Conservation (phyloP, 1,140 invertebrate genomes). For the Mylabris phalerata region DNA sequence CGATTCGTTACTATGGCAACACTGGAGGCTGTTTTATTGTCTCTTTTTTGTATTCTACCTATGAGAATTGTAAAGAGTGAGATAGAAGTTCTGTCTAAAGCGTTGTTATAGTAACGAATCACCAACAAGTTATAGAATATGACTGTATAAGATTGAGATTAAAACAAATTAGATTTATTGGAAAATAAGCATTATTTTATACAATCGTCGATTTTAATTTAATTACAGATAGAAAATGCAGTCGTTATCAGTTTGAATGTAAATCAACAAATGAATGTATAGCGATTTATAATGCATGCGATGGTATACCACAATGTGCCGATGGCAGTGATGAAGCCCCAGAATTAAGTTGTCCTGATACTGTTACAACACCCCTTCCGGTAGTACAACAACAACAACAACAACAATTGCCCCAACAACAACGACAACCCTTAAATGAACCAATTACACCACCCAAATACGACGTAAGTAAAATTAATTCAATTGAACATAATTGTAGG, state of each 20-base stretch:
- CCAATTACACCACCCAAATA: conserved; percentile 2
- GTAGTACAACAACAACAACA: neutral
- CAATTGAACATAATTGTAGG: conserved; percentile 22
- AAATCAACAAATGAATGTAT: conserved; percentile 82
- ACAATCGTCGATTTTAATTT: neutral
- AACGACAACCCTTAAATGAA: neutral
- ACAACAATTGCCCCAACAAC: neutral
- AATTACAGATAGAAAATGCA: conserved; percentile 49
- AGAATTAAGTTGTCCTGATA: conserved; percentile 64
- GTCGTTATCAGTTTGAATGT: conserved; percentile 81
- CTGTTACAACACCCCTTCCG: conserved; percentile 8
- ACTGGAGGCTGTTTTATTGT: too few species aligned
- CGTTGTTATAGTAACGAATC: too few species aligned
- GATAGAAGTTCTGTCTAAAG: too few species aligned
- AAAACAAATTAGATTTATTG: too few species aligned
- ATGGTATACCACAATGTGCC: conserved; percentile 87
- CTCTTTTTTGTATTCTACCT: too few species aligned
- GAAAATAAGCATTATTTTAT: neutral
- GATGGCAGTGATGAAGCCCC: conserved; percentile 86
- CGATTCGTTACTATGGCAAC: too few species aligned
- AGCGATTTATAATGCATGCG: conserved; percentile 91
- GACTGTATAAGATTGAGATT: too few species aligned
- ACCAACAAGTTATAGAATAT: too few species aligned
- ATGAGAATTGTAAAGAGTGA: too few species aligned
- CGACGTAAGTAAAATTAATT: conserved; percentile 18